Evolutionary conservation across 2,797 vertebrate species (phyloP).

Genomic region (Chaetodon trifasciatus): DNA sequence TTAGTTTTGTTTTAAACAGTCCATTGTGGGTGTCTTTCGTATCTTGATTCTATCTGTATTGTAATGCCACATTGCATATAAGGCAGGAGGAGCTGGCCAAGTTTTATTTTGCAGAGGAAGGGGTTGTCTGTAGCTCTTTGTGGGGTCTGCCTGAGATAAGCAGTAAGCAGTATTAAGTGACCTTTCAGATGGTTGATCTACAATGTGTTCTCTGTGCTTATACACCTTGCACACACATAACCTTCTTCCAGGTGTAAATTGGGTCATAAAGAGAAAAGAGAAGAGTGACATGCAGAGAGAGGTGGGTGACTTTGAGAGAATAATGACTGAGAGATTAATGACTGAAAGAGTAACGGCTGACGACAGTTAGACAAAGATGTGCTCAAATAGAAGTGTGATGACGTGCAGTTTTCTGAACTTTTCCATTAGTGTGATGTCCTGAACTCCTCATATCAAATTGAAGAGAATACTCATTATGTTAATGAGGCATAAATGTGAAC

Average conservation of each 20-base stretch:
- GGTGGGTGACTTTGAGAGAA: constrained; percentile 18
- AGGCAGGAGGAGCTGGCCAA: neutral
- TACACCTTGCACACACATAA: neutral
- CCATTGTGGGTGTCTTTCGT: neutral
- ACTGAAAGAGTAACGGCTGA: constrained; percentile 7
- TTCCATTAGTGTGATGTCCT: constrained; percentile 8
- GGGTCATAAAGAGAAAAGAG: neutral
- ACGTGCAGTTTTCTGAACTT: constrained; percentile 15
- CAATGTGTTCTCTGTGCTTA: neutral
- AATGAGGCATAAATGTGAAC: neutral
- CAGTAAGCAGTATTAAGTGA: neutral
- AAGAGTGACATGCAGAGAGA: neutral
- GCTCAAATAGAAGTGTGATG: neutral
- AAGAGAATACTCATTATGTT: neutral
- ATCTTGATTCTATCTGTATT: neutral
- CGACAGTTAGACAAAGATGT: neutral
- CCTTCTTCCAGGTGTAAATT: constrained; percentile 1
- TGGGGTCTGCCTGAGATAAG: neutral
- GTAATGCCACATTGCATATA: neutral
- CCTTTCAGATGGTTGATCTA: constrained; percentile 2
- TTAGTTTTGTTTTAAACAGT: neutral
- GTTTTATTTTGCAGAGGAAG: neutral
- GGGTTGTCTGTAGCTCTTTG: neutral
- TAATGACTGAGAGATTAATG: constrained; percentile 28
- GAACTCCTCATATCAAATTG: neutral